Base-by-base conservation (phyloP, 2,113 vertebrate genomes). In the Emydura subglobosa region DNA sequence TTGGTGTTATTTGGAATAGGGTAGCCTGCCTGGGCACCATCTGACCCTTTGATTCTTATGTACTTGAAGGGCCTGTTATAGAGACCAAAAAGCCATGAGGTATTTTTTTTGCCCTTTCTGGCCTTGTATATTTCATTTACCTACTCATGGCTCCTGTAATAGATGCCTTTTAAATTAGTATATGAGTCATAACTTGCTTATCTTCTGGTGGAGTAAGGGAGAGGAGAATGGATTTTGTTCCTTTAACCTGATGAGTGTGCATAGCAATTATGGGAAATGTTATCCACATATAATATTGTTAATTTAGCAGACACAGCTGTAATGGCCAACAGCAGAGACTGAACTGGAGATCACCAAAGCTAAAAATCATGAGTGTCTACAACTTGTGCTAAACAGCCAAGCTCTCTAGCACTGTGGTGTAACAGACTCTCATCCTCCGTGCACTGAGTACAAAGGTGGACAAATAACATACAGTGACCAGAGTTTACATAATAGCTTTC, bases 401-500 rank as follows among this genome's bases (percentile, higher is more conserved):
- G 34, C 79, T 44, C 25, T 94, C 29, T 42, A 82, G 54, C 49
- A 34, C 80, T 51, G 5, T 13, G 61, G 2, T 21, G 65, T 39
- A 39, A 72, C 65, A 76, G 42, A 76, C 24, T 76, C 42, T 24
- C 72, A 24, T 76, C 72, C 22, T 44, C 24, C 21, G 21, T 10
- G n/a, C 34, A 74, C 68, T 44, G 11, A 76, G 42, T 44, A 76
- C 10, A 25, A 10, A 13, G 5, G 42, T 12, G 12, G 12, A 76
- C 39, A 74, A 42, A 24, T 22, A 76, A 44, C 5, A 42, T 16
- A 39, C 24, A 7, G 13, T 25, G 42, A 44, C 22, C 72, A 93
- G 57, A 81, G 6, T 1, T 42, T 90, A 19, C 1, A 27, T 39
- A 76, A 21, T 5, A 86, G 5, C 1, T 1, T 3, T 1, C 22